A percentile compares a stretch with the other conserved stretches of the same genome.
These are phyloP conservation scores for Zaprionus obscuricornis DNA, from an alignment of 2,888 invertebrate genomes.

Conservation along the genomic window DNA sequence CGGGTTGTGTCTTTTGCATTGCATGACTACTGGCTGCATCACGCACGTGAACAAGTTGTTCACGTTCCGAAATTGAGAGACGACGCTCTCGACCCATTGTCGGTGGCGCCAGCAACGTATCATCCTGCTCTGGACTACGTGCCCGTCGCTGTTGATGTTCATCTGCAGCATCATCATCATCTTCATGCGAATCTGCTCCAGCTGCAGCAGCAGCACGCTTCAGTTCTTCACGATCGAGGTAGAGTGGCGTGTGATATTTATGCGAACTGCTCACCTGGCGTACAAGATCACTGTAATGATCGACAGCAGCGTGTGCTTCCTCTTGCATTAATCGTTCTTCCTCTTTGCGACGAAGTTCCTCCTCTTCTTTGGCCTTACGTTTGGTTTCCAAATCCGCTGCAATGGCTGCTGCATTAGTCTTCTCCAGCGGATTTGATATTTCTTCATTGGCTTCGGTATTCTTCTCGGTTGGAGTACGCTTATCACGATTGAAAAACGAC, in stretches of 20 bases:
- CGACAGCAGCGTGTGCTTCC: constrained; percentile 88
- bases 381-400: constrained; percentile 82
- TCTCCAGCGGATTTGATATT: constrained; percentile 65
- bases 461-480: constrained; percentile 75
- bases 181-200: constrained; percentile 73
- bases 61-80: constrained; percentile 81
- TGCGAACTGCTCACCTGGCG: constrained; percentile 87
- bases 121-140: constrained; percentile 74
- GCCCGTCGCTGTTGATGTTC: constrained; percentile 64
- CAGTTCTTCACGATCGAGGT: constrained; percentile 87
- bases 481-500: constrained; percentile 81
- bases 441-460: constrained; percentile 78
- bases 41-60: constrained; percentile 79
- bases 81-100: constrained; percentile 68
- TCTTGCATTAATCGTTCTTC: constrained; percentile 84
- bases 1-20: constrained; percentile 36
- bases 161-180: constrained; percentile 43
- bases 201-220: constrained; percentile 86
- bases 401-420: constrained; percentile 63
- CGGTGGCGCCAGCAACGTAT: constrained; percentile 60
- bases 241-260: constrained; percentile 84
- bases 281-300: constrained; percentile 92
- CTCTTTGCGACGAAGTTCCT: constrained; percentile 76
- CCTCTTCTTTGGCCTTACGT: constrained; percentile 77
- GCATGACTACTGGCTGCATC: constrained; percentile 75